A percentile compares a stretch with the other conserved stretches of the same genome.
Evolutionary conservation across 2,113 vertebrate genomes (phyloP).

Genomic region (Ctenodactylus gundi): DNA sequence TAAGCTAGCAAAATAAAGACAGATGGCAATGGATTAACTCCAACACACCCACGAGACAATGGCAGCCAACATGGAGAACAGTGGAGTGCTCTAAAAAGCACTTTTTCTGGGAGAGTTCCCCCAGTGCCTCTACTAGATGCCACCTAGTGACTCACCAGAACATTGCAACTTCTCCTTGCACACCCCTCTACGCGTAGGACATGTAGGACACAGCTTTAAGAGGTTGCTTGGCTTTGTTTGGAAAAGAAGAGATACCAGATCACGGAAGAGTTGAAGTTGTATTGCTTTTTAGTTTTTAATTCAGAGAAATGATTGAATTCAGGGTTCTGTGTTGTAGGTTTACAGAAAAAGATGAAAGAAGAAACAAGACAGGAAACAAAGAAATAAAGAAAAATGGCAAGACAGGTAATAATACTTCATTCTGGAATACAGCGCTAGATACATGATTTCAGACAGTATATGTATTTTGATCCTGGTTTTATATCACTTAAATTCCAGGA

Average conservation of each 20-base stretch:
- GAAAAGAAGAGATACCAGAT: background rate
- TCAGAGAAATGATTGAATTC: constrained; percentile 14
- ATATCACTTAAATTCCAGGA: background rate
- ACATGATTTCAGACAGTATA: background rate
- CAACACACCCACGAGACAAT: constrained; percentile 66
- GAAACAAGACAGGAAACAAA: background rate
- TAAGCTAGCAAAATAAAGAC: constrained; percentile 80
- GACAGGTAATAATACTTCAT: background rate
- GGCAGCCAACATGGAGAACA: constrained; percentile 61
- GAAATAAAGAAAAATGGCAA: background rate
- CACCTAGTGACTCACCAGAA: constrained; percentile 63
- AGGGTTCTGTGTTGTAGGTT: background rate
- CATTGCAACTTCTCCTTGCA: constrained; percentile 49
- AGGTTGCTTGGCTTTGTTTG: background rate
- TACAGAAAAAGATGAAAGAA: background rate
- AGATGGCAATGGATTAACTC: constrained; percentile 78
- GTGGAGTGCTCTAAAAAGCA: background rate
- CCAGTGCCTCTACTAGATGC: constrained; percentile 15
- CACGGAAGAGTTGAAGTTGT: background rate
- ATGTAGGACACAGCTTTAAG: constrained; percentile 31
- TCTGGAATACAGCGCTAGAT: background rate
- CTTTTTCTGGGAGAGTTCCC: background rate
- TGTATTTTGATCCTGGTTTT: background rate
- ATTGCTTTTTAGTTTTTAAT: background rate
- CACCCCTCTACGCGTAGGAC: background rate